Evolutionary conservation across 2,113 vertebrate species (phyloP).

Genomic region (Burhinus bistriatus): DNA sequence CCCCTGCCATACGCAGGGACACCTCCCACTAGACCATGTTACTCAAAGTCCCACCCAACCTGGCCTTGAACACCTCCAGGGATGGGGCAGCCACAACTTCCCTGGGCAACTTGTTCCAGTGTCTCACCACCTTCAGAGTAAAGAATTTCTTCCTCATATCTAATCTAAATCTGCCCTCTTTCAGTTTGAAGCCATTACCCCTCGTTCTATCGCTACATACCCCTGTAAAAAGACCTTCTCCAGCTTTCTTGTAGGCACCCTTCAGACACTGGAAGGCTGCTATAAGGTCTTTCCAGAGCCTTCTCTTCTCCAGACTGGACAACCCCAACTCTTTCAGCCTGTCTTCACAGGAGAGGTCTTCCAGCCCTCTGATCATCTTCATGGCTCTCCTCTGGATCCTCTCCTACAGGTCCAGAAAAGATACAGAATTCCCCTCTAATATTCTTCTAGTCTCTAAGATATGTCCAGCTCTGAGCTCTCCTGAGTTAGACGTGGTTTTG

Average conservation of each 20-base stretch:
- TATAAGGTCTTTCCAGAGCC: background rate
- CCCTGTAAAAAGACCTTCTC: background rate
- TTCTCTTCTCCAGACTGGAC: background rate
- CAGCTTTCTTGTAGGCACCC: background rate
- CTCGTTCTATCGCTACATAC: background rate
- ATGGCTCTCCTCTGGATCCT: background rate
- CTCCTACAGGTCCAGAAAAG: background rate
- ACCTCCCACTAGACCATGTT: no score
- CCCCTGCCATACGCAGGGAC: background rate
- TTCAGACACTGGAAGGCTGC: background rate
- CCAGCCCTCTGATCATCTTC: background rate
- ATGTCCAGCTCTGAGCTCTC: background rate
- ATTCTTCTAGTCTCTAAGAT: background rate
- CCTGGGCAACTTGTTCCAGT: background rate
- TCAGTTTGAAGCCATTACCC: background rate
- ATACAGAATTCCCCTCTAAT: background rate
- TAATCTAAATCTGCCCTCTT: background rate
- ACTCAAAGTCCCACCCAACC: no score
- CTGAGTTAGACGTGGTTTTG: background rate
- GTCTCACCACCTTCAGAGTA: background rate
- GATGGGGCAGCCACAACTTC: background rate
- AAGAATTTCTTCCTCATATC: background rate
- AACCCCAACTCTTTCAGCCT: background rate
- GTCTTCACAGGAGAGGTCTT: background rate
- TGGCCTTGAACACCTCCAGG: background rate